Evolutionary conservation across 2,888 invertebrate species (phyloP), one percentile per base, ranked within the genome.

Genomic region (Hypercompe scribonia): DNA sequence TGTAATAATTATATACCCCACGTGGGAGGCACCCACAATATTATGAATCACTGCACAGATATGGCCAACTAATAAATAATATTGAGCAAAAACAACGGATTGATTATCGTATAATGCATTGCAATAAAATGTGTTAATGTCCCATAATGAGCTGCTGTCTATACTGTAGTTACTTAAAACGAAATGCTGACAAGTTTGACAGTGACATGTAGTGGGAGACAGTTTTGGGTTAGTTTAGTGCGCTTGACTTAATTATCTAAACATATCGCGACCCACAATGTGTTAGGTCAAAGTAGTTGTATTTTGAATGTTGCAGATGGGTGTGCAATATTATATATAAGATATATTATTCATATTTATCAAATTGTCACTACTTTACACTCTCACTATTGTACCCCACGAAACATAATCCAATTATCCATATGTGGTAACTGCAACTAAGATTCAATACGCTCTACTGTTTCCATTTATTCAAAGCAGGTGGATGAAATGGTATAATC

Each of bases 1-100:
- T 84, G 82, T 87, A 80, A 88, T 88, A 87, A 88, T 86, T 81
- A 84, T 82, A 72, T 50, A 7, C 73, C 69, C 72, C 75, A 73
- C 72, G 89, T 89, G 86, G 89, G 90, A 80, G 82, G 85, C 87
- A 85, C 89, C 90, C 89, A 89, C 89, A 78, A 75, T 78, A 76
- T 58, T 71, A 74, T 88, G 88, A 88, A 79, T 88, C 88, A 88
- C 67, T 34, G 50, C 64, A 46, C 78, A 58, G 71, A 77, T 84
- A 85, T 80, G 84, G 82, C 66, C 72, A 68, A 65, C 76, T 77
- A 68, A 85, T 85, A 81, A 82, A 81, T 81, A 83, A 83, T 82
- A 80, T 81, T 80, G 78, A 77, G 78, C 70, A 86, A 84, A 81
- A 85, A 82, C 80, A 74, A 76, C 79, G 78, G 83, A 86, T 85